Evolutionary conservation across 2,888 invertebrate species (phyloP), one percentile per base, ranked within the genome.

Genomic region (Troides helena): DNA sequence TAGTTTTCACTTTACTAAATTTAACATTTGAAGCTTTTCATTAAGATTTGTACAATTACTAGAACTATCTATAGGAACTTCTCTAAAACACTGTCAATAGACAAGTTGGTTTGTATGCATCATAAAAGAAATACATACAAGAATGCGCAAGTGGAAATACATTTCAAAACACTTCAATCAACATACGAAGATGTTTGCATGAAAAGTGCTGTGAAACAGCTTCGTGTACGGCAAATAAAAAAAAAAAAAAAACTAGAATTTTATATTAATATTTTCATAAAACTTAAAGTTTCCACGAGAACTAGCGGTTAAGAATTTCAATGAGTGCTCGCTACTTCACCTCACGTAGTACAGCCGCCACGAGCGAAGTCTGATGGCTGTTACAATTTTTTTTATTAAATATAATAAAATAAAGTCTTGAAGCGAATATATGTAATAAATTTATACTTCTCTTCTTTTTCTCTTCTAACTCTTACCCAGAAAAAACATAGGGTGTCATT

Each of bases 231-330:
- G 39, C 36, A 43, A 65, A 58, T 59, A 65, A n/a, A 46, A 59
- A 65, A 36, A 36, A n/a, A 36, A 36, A 8, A 7, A 30, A 30
- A 30, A 30, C 30, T 30, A 30, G 59, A 59, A 65, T 65, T 65
- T 65, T 46, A 65, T 59, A 65, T 65, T 65, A 65, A 65, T 65
- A 65, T 65, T 65, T 65, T 65, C 65, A 65, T 65, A 65, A 65
- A 65, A 65, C 65, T 65, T 65, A 58, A 43, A 65, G 65, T 65
- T 65, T 65, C 65, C 39, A 46, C 58, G 46, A 59, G 59, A 65
- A 65, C 58, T 59, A 18, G 59, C 59, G 18, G 43, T 58, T 65
- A 30, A 65, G 65, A 65, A 65, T 65, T 65, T 65, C 65, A 65
- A 65, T 65, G 65, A 65, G 65, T 46, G 46, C 59, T 65, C 58